Evolutionary conservation across 2,113 vertebrate species (phyloP).

Genomic region (Hyperoodon ampullatus): DNA sequence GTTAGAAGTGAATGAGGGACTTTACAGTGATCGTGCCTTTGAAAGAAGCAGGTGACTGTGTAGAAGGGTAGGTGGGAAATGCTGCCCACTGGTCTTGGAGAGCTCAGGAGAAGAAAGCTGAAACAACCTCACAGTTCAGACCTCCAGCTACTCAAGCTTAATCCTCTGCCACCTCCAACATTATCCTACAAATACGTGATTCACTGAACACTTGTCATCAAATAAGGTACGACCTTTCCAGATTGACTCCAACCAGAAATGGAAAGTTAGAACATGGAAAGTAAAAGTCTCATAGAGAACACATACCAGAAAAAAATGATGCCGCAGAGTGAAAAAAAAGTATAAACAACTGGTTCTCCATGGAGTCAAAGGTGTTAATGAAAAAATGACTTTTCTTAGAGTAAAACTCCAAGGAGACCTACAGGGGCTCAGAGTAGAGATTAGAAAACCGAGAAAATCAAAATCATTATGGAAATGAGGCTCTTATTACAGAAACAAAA

Average conservation of each 20-base stretch:
- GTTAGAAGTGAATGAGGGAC: neutral
- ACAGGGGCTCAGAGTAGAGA: neutral
- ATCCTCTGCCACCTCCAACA: neutral
- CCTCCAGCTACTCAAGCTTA: no score
- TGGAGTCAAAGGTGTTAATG: no score
- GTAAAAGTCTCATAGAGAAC: accelerated
- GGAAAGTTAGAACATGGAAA: neutral
- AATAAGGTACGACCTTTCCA: no score
- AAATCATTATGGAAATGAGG: neutral
- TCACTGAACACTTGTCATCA: neutral
- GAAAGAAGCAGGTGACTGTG: neutral
- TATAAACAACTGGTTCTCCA: neutral
- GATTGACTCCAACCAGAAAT: neutral
- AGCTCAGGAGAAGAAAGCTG: neutral
- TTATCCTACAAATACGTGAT: neutral
- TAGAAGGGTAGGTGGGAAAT: neutral
- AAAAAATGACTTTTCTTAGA: neutral
- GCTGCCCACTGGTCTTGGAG: no score
- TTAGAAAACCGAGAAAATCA: neutral
- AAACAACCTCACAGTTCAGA: accelerated
- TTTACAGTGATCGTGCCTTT: accelerated
- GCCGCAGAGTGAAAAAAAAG: neutral
- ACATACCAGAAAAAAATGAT: accelerated
- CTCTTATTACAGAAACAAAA: neutral
- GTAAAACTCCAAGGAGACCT: neutral